Evolutionary conservation across 2,113 vertebrate species (phyloP), one percentile per base, ranked within the genome.

Genomic region (Megaleporinus macrocephalus): DNA sequence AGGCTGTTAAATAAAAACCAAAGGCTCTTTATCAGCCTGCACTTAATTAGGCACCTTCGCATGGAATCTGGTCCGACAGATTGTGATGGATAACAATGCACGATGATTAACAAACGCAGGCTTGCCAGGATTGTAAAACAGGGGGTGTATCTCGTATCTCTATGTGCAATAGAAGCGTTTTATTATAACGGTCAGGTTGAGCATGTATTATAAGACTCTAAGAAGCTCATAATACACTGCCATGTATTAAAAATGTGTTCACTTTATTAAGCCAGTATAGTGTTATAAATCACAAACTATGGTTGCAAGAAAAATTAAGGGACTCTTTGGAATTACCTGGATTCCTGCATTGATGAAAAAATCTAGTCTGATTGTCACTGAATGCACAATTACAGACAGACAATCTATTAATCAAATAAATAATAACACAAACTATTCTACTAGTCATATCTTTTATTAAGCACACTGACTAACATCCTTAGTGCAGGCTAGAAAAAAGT

Each of bases 11-110:
- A 84, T 79, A 78, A 79, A 84, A 70, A 73, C 59, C 59, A 76
- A 68, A 83, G 44, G 47, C 83, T 80, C 44, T 74, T 83, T 80
- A 83, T 70, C 76, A 80, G 66, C 70, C 70, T 70, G 15, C 47
- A 55, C 71, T 55, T 55, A 73, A 73, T 73, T 55, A 51, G 33
- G 18, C 66, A 70, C 66, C 66, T 70, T 41, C 66, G 24, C 36
- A 73, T 73, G 47, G 30, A 53, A 53, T 73, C 71, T 30, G 33
- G 9, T 27, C 47, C 47, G 47, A 51, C 24, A 73, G 71, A 73
- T 73, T 53, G 66, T 55, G 49, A 53, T 55, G 47, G 49, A 73
- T 73, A 73, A 55, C 51, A 55, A 73, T 55, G 15, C 16, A 18
- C 27, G 3, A 47, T 55, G 71, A 55, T 55, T 53, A 73, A 33